Conservation (phyloP, 2,888 invertebrate species). For the Tholera decimalis region DNA sequence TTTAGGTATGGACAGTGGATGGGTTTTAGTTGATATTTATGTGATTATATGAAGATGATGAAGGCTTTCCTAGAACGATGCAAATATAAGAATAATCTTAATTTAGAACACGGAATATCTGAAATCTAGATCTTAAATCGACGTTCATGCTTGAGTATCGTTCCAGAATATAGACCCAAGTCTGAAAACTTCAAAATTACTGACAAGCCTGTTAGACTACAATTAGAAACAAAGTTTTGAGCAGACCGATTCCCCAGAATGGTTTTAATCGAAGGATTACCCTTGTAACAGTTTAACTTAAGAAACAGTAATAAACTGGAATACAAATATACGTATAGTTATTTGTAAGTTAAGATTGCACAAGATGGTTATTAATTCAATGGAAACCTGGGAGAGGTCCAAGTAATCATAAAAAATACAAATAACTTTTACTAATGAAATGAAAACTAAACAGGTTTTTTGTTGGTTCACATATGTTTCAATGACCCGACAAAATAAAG, state of each 20-base stretch:
- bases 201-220: constrained; percentile 9
- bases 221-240: constrained; percentile 32
- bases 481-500: too few relatives aligned
- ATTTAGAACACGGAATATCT: neutral
- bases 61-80: neutral
- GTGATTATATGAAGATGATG: neutral
- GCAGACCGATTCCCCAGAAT: constrained; percentile 4
- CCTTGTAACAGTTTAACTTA: constrained; percentile 12
- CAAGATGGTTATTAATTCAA: too few relatives aligned
- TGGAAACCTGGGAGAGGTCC: neutral
- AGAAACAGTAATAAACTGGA: constrained; percentile 18
- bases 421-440: neutral
- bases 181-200: constrained; percentile 35
- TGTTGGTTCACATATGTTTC: neutral
- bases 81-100: neutral
- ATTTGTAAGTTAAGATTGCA: constrained; percentile 13
- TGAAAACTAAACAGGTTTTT: neutral
- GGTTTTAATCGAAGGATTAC: constrained; percentile 27
- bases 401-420: neutral
- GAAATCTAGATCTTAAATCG: neutral
- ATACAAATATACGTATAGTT: constrained; percentile 2
- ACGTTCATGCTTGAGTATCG: neutral
- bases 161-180: constrained; percentile 4
- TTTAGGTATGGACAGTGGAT: neutral
- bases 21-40: neutral